Conservation (phyloP, 2,797 vertebrate species). For the Taenioides sp. region DNA sequence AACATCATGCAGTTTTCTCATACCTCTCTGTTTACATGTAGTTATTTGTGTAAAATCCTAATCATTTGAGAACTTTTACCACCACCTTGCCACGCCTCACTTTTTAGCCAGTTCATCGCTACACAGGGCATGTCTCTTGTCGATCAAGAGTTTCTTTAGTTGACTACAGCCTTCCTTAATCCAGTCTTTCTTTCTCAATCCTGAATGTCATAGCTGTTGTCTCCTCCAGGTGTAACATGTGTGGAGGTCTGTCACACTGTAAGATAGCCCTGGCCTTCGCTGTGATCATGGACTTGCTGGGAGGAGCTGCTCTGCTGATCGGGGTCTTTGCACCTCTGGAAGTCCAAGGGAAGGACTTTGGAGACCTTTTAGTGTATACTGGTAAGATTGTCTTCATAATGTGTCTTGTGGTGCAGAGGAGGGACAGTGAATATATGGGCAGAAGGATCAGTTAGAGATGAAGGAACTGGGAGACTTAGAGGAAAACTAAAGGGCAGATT, state of each 20-base stretch:
- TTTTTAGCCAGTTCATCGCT: too few relatives aligned
- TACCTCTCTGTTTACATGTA: too few relatives aligned
- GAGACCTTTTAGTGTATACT: constrained; percentile 87
- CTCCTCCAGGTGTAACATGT: constrained; percentile 48
- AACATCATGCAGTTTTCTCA: too few relatives aligned
- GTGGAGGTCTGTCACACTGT: constrained; percentile 78
- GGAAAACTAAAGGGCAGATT: too few relatives aligned
- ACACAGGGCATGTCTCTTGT: too few relatives aligned
- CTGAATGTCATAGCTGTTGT: not conserved
- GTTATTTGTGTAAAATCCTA: too few relatives aligned
- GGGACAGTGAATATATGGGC: too few relatives aligned
- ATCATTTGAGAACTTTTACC: too few relatives aligned
- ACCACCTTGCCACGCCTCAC: too few relatives aligned
- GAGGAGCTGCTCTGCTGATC: constrained; percentile 79
- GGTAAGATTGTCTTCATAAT: constrained; percentile 48
- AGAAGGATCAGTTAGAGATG: too few relatives aligned
- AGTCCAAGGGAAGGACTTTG: constrained; percentile 82
- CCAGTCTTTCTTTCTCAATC: not conserved
- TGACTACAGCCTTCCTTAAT: not conserved
- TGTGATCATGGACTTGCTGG: constrained; percentile 83
- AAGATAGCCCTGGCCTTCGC: constrained; percentile 84
- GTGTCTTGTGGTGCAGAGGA: not conserved
- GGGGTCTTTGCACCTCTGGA: constrained; percentile 85
- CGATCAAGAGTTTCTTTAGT: too few relatives aligned
- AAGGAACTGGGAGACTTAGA: too few relatives aligned